Conservation (phyloP, 2,888 invertebrate genomes). For the Lepidonotus clava region DNA sequence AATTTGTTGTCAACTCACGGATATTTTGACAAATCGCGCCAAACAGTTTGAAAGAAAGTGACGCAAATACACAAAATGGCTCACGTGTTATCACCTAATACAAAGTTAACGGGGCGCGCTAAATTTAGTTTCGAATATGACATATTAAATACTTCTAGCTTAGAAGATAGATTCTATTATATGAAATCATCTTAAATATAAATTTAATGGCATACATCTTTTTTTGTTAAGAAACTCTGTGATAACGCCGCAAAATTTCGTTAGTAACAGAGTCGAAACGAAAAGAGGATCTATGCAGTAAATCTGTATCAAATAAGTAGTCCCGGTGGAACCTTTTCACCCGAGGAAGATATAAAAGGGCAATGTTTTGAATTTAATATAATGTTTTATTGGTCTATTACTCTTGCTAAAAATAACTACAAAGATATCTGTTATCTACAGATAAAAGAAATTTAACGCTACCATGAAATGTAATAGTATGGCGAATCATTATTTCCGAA, state of each 20-base stretch:
- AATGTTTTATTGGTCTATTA: neutral
- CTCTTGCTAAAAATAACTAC: neutral
- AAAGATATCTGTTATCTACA: neutral
- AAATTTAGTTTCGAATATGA: too few relatives aligned
- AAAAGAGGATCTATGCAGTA: neutral
- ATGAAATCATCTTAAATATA: too few relatives aligned
- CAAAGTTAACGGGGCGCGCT: too few relatives aligned
- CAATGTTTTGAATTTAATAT: constrained; percentile 24
- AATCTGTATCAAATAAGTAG: too few relatives aligned
- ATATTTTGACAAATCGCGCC: neutral
- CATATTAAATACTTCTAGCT: too few relatives aligned
- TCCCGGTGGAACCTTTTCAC: neutral
- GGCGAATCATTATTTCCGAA: neutral
- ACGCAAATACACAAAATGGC: neutral
- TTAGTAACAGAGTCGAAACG: constrained; percentile 15
- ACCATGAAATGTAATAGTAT: too few relatives aligned
- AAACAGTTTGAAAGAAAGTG: neutral
- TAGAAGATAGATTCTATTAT: too few relatives aligned
- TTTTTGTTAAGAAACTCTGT: too few relatives aligned
- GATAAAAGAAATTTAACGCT: neutral
- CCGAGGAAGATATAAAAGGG: neutral
- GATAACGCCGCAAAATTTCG: too few relatives aligned
- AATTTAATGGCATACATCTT: too few relatives aligned
- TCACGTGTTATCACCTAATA: too few relatives aligned
- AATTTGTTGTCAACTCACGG: neutral